Base-by-base conservation (phyloP, 2,888 invertebrate genomes). In the Caenorhabditis panamensis region DNA sequence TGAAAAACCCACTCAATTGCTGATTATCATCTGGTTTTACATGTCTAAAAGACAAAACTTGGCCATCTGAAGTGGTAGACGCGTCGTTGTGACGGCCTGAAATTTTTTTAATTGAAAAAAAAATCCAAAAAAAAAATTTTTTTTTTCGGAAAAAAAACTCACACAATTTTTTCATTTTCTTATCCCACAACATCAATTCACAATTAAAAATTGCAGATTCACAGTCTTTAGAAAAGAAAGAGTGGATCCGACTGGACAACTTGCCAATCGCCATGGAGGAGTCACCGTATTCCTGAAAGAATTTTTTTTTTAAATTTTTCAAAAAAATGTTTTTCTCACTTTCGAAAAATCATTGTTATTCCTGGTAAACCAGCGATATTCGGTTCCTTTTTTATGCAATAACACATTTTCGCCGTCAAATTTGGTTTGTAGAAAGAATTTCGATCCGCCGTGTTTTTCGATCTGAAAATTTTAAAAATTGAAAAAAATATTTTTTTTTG, bases 351-450 rank as follows among this genome's bases (percentile, higher is more conserved):
- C 89, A 26, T 84, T 82, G 16, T 87, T 87, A 58, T 87, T 88
- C 28, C 88, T 53, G 16, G 86, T 84, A 66, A 85, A 88, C 82
- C 85, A 90, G 37, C 86, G 86, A 82, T 90, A 90, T 59, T 68
- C 75, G 31, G 77, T 80, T 18, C 80, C 79, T 41, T 82, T 82
- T 41, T 84, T 84, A 64, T 90, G 90, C 24, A 90, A 54, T 0
- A 90, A 58, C 9, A 90, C 86, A 67, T 90, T 89, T 62, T 90
- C 90, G n/a, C 90, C 90, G 62, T 90, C 90, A 63, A 83, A 90
- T 69, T 90, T 90, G 56, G 78, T 58, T 72, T 90, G 89, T 24
- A 90, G 71, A 37, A 82, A 89, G 77, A 90, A 90, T 20, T 82
- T 78, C 5, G 54, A 26, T 2, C 81, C 77, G 24, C 77, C 81